A percentile compares a stretch with the other conserved stretches of the same genome.
Conservation (phyloP, 2,113 vertebrate genomes). For the Ceyx melanurus region DNA sequence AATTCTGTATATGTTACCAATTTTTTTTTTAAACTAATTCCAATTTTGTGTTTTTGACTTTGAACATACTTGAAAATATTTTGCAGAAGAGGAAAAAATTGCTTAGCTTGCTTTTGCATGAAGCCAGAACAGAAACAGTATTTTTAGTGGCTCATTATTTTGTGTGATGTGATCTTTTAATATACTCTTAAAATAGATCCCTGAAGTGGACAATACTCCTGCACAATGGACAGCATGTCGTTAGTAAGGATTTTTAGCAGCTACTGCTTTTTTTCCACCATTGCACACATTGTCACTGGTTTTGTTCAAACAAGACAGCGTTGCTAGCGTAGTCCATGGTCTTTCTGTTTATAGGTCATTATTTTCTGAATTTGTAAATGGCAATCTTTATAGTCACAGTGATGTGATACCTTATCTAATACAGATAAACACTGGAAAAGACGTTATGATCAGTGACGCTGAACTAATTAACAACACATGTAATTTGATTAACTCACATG, state of each 20-base stretch:
- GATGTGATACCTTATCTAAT: neutral
- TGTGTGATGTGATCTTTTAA: neutral
- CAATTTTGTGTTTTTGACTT: neutral
- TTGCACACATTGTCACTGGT: neutral
- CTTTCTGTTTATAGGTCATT: neutral
- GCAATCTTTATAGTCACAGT: neutral
- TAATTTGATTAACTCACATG: constrained; percentile 75
- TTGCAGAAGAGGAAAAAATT: neutral
- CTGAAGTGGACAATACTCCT: neutral
- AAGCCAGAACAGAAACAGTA: neutral
- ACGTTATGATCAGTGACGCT: constrained; percentile 47
- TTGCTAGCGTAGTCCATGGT: neutral
- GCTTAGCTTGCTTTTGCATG: neutral
- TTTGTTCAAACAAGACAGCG: neutral
- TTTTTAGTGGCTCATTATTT: constrained; percentile 7
- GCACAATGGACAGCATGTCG: neutral
- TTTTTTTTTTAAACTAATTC: neutral
- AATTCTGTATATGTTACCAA: neutral
- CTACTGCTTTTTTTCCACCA: neutral
- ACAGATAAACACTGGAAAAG: constrained; percentile 39
- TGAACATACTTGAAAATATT: neutral
- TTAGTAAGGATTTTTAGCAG: neutral
- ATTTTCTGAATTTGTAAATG: neutral
- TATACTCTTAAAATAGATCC: neutral
- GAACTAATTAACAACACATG: constrained; percentile 72